These are phyloP conservation scores for Sebastolobus altivelis DNA, from an alignment of 2,797 vertebrate genomes.

Conservation along the genomic window DNA sequence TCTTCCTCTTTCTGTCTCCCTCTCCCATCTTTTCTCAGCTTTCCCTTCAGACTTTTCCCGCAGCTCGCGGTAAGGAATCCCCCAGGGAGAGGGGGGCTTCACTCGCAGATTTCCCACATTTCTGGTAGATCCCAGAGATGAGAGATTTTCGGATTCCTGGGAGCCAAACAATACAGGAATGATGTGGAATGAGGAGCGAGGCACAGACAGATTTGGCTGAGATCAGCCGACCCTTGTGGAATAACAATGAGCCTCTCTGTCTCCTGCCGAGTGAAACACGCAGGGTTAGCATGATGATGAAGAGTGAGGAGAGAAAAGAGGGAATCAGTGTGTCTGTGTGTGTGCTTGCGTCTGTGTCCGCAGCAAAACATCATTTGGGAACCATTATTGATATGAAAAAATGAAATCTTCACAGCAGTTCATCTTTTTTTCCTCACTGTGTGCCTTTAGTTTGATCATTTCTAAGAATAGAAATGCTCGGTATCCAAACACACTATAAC, in stretches of 20 bases:
- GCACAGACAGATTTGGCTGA: constrained; percentile 80
- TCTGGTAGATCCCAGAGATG: constrained; percentile 70
- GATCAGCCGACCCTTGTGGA: constrained; percentile 80
- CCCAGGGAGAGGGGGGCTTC: constrained; percentile 55
- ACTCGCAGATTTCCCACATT: constrained; percentile 72
- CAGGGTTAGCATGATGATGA: constrained; percentile 79
- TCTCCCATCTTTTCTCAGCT: constrained; percentile 62
- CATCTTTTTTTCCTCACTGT: constrained; percentile 28
- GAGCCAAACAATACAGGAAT: constrained; percentile 78
- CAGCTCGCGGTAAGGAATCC: constrained; percentile 49
- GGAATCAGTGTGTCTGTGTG: constrained; percentile 29
- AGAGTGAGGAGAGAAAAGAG: constrained; percentile 55
- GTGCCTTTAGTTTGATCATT: constrained; percentile 65
- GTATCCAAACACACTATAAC: constrained; percentile 58
- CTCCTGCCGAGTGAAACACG: constrained; percentile 73
- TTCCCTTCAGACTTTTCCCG: constrained; percentile 51
- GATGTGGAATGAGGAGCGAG: constrained; percentile 77
- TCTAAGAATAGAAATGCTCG: constrained; percentile 57
- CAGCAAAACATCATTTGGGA: constrained; percentile 56
- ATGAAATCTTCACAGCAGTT: constrained; percentile 43
- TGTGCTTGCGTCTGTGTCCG: constrained; percentile 21
- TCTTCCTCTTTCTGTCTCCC: constrained; percentile 47
- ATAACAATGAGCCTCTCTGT: constrained; percentile 83
- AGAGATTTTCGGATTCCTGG: constrained; percentile 73
- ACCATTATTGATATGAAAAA: constrained; percentile 54